Evolutionary conservation across 64 coral and sea anemone species (phyloP).

Genomic region (Trachythela sp.): DNA sequence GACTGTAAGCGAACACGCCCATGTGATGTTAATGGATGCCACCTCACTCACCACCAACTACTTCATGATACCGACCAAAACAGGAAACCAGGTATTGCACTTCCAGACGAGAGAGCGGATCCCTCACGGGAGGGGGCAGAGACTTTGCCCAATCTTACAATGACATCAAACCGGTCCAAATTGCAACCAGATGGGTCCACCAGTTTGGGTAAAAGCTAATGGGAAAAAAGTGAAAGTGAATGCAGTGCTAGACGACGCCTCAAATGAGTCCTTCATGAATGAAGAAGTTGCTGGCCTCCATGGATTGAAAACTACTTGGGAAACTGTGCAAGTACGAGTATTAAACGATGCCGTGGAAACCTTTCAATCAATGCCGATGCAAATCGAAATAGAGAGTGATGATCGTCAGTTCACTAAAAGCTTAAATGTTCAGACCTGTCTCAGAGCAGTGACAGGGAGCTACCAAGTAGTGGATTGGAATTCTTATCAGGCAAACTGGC

Average conservation of each 20-base stretch:
- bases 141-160: no score
- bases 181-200: neutral
- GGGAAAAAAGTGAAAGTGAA: neutral
- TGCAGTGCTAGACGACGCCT: neutral
- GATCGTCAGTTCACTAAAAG: neutral
- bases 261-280: conserved; percentile 11
- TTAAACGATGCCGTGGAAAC: neutral
- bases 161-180: neutral
- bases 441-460: neutral
- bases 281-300: neutral
- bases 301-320: neutral
- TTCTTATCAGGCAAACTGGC: neutral
- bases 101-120: neutral
- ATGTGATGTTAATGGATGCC: conserved; percentile 40
- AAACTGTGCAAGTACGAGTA: neutral
- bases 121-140: neutral
- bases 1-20: neutral
- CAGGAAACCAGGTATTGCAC: neutral
- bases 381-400: neutral
- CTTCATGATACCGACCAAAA: conserved; percentile 28
- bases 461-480: neutral
- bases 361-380: neutral
- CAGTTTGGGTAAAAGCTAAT: conserved; percentile 6
- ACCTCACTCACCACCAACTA: conserved; percentile 28
- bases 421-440: neutral